Evolutionary conservation across 2,797 vertebrate genomes (phyloP), one percentile per base, ranked within the genome.

Genomic region (Eptatretus atami): DNA sequence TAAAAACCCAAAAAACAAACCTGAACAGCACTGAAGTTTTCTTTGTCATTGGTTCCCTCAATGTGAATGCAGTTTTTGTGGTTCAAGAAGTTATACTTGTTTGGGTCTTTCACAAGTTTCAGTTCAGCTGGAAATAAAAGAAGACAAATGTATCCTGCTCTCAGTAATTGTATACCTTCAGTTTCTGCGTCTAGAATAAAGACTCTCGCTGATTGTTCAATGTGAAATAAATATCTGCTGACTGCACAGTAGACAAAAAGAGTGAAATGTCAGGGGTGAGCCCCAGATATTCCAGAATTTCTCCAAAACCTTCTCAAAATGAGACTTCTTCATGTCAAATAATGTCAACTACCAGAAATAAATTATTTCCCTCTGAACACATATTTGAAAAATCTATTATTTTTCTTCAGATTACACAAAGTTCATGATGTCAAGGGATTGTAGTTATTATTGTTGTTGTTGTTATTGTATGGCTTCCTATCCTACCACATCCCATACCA

Each of bases 81-180:
- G 67, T 85, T 83, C 70, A 98, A 74, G 73, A 96, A 98, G 76
- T 95, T 98, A 72, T 96, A 98, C 65, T 81, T 85, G 79, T 82
- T 90, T 75, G 90, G 81, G 71, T 96, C 92, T 9, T 78, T 74
- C 69, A 88, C 80, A 64, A 98, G 78, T 70, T 86, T 96, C 66
- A 98, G 80, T 64, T 81, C 84, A 70, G 74, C 92, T 98, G 74
- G 67, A 52, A 71, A 70, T 67, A 31, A 44, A 66, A 63, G n/a
- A 61, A 1, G 53, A 64, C 53, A 10, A 52, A 52, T 12, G 52
- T 54, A 65, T 60, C 14, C 13, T 31, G 61, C 31, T n/a, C 19
- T n/a, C 54, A 31, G 63, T 12, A 55, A 19, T 11, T 52, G 24
- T 15, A 64, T 44, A 53, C 53, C n/a, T 57, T 19, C 55, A 64